Evolutionary conservation across 2,888 invertebrate genomes (phyloP).

Genomic region (Matsumyia berberina): DNA sequence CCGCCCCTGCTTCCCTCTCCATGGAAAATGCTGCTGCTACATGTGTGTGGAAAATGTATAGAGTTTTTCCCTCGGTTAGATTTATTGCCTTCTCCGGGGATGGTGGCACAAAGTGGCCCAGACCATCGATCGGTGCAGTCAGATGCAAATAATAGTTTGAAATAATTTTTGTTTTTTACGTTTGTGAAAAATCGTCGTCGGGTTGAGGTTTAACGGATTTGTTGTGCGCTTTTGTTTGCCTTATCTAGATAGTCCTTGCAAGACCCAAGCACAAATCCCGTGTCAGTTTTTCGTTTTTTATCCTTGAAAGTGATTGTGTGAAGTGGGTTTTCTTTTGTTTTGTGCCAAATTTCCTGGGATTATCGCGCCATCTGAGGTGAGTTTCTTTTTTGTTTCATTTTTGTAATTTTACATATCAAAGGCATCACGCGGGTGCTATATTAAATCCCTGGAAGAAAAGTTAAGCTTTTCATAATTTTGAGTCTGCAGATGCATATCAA

Average conservation of each 20-base stretch:
- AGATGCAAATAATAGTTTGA: conserved; percentile 73
- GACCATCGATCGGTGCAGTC: conserved; percentile 75
- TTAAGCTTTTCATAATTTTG: conserved; percentile 10
- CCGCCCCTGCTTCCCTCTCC: conserved; percentile 1
- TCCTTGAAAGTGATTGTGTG: conserved; percentile 29
- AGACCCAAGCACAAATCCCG: conserved; percentile 13
- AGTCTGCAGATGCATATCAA: conserved; percentile 6
- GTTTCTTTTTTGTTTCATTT: conserved; percentile 10
- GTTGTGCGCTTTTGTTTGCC: background rate
- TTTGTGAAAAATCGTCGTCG: conserved; percentile 38
- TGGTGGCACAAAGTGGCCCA: conserved; percentile 71
- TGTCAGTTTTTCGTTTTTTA: background rate
- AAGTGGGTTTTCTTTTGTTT: background rate
- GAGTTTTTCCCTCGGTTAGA: conserved; percentile 64
- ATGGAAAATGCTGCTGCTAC: conserved; percentile 13
- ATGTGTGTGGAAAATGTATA: conserved; percentile 61
- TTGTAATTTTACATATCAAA: conserved; percentile 39
- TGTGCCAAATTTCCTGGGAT: background rate
- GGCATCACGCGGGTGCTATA: conserved; percentile 10
- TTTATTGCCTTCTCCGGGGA: conserved; percentile 66
- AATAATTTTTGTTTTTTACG: conserved; percentile 39
- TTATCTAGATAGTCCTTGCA: conserved; percentile 51
- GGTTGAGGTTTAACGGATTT: background rate
- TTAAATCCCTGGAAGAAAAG: conserved; percentile 1
- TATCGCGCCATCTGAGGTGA: conserved; percentile 35